These are phyloP conservation scores for Anorthoa munda DNA, from an alignment of 2,888 invertebrate genomes.

Conservation along the genomic window DNA sequence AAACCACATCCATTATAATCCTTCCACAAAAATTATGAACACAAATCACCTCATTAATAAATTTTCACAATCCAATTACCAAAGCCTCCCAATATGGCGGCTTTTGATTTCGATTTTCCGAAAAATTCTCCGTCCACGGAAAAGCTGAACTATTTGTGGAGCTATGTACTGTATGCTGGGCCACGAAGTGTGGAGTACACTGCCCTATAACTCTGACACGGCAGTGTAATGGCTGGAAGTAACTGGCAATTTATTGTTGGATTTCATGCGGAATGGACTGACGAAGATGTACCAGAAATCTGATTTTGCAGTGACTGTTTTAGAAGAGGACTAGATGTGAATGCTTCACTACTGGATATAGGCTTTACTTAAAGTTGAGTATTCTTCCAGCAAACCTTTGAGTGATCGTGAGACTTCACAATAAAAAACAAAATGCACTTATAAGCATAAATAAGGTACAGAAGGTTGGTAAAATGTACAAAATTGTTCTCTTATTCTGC, in stretches of 20 bases:
- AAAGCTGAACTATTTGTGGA: constrained; percentile 74
- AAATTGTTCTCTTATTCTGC: too few relatives aligned
- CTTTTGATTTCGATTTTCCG: constrained; percentile 18
- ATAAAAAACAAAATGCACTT: too few relatives aligned
- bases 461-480: too few relatives aligned
- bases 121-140: constrained; percentile 56
- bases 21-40: background rate
- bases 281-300: constrained; percentile 16
- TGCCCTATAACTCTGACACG: constrained; percentile 70
- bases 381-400: too few relatives aligned
- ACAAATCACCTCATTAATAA: constrained; percentile 9
- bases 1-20: background rate
- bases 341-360: background rate
- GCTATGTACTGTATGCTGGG: constrained; percentile 73
- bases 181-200: constrained; percentile 70
- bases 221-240: constrained; percentile 54
- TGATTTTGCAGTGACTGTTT: background rate
- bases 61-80: constrained; percentile 45
- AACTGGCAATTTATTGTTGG: constrained; percentile 29
- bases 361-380: too few relatives aligned
- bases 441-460: too few relatives aligned
- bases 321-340: constrained; percentile 1
- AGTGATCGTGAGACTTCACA: too few relatives aligned
- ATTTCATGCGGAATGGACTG: constrained; percentile 20
- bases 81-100: background rate